A percentile compares a stretch with the other conserved stretches of the same genome.
phyloP scores from a whole-genome alignment of 1,140 invertebrate species.

The Steinernema khuongi region DNA sequence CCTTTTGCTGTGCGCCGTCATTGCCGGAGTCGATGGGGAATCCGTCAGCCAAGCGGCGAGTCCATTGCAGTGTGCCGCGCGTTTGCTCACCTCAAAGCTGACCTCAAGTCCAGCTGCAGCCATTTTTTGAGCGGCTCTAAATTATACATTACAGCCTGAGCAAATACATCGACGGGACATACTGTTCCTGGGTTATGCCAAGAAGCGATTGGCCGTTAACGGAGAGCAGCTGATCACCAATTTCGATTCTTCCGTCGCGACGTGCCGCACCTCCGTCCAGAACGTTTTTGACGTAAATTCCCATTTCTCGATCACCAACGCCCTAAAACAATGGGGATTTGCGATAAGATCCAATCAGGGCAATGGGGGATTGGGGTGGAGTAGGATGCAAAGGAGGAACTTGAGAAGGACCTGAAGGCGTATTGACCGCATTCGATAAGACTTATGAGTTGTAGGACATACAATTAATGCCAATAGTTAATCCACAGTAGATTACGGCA shows the following conservation, averaged over 20 bases:
- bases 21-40: not conserved
- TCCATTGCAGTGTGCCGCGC: constrained; percentile 91
- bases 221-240: constrained; percentile 91
- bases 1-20: constrained; percentile 11
- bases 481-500: too few relatives aligned
- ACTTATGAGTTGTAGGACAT: too few relatives aligned
- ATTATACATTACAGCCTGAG: constrained; percentile 17
- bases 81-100: constrained; percentile 89
- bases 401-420: not conserved
- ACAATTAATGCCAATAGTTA: too few relatives aligned
- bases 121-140: constrained; percentile 86
- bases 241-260: constrained; percentile 80
- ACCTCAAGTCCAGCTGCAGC: constrained; percentile 86
- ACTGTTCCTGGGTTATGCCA: constrained; percentile 90
- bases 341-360: not conserved
- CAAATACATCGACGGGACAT: constrained; percentile 62
- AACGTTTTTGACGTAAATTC: constrained; percentile 58
- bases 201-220: constrained; percentile 93
- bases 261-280: constrained; percentile 59
- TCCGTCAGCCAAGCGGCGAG: constrained; percentile 76
- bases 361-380: not conserved
- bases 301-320: constrained; percentile 42
- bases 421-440: too few relatives aligned
- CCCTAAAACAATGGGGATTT: constrained; percentile 37
- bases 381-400: not conserved